Percentiles rank a stretch among this genome's conserved stretches.
phyloP scores from a whole-genome alignment of 2,797 vertebrate genomes.

The Nannoperca australis region DNA sequence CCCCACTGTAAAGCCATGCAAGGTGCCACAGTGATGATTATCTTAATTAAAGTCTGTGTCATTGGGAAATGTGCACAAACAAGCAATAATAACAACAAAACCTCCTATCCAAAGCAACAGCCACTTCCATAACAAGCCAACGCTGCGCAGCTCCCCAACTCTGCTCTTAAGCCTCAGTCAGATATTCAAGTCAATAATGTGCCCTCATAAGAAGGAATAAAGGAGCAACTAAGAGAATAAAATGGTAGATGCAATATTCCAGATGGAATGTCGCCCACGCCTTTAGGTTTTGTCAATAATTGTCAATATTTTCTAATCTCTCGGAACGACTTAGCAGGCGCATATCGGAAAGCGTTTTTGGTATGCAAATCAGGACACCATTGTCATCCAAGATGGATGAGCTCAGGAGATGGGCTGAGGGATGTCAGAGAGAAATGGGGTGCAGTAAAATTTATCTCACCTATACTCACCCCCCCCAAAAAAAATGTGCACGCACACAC shows the following conservation, averaged over 20 bases:
- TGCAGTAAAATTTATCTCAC: constrained; percentile 62
- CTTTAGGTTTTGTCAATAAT: constrained; percentile 76
- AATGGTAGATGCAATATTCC: constrained; percentile 70
- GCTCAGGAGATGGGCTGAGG: constrained; percentile 63
- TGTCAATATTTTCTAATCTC: constrained; percentile 82
- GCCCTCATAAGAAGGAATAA: constrained; percentile 57
- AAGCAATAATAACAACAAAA: constrained; percentile 72
- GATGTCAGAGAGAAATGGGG: constrained; percentile 70
- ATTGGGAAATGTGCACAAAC: constrained; percentile 80
- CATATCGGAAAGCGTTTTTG: constrained; percentile 75
- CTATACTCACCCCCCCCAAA: constrained; percentile 19
- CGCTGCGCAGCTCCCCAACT: constrained; percentile 21
- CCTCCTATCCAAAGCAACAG: constrained; percentile 54
- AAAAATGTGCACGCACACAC: too few relatives aligned
- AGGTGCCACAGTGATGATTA: constrained; percentile 76
- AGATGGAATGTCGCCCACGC: constrained; percentile 60
- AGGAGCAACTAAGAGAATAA: constrained; percentile 60
- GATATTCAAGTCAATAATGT: constrained; percentile 74
- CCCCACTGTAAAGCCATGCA: constrained; percentile 61
- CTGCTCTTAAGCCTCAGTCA: constrained; percentile 64
- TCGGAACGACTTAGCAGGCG: constrained; percentile 64
- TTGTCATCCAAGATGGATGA: constrained; percentile 80
- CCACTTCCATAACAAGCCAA: constrained; percentile 42
- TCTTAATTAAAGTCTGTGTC: constrained; percentile 85
- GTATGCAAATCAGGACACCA: constrained; percentile 73